Evolutionary conservation across 2,113 vertebrate genomes (phyloP).

Genomic region (Prunella fulvescens): DNA sequence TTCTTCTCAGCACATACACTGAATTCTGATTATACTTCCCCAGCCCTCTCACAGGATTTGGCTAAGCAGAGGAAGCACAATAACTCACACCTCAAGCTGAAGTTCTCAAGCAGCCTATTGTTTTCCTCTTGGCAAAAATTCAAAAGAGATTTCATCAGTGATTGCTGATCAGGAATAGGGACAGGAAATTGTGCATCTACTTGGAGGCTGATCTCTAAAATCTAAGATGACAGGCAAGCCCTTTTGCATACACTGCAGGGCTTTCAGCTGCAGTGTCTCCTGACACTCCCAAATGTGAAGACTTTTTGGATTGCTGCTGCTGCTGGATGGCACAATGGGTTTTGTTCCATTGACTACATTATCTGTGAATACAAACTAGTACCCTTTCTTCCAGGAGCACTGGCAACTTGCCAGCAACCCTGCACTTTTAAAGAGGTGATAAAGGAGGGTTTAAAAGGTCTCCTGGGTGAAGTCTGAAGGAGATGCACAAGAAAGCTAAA

Average conservation of each 20-base stretch:
- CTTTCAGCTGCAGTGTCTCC: background rate
- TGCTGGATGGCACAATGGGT: background rate
- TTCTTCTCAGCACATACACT: background rate
- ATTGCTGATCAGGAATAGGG: background rate
- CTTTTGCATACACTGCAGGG: background rate
- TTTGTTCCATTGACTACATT: background rate
- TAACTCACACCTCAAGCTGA: background rate
- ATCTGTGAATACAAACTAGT: background rate
- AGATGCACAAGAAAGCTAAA: background rate
- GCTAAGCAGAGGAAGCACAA: background rate
- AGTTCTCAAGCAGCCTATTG: background rate
- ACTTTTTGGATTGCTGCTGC: background rate
- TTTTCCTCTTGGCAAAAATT: constrained; percentile 31
- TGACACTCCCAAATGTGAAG: background rate
- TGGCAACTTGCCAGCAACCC: background rate
- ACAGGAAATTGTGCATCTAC: background rate
- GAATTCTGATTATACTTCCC: background rate
- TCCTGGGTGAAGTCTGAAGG: background rate
- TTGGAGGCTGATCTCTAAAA: background rate
- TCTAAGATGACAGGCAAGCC: background rate
- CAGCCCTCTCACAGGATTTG: background rate
- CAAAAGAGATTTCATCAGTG: background rate
- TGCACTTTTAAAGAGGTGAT: background rate
- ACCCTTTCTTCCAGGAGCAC: background rate
- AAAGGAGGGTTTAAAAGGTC: background rate